phyloP scores from a whole-genome alignment of 2,888 invertebrate species.

The Theretra japonica region DNA sequence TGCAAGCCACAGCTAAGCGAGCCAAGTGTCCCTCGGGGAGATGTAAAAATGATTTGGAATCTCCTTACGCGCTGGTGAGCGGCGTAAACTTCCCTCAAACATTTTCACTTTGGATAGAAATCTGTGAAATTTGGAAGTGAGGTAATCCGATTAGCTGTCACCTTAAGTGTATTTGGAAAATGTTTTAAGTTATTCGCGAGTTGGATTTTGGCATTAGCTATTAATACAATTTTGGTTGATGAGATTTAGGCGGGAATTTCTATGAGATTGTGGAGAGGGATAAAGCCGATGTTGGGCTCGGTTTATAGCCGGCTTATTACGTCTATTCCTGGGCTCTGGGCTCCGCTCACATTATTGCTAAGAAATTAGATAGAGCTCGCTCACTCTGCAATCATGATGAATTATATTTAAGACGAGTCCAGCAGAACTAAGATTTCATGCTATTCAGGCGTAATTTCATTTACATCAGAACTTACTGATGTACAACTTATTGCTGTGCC shows the following conservation, averaged over 20 bases:
- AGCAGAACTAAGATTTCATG: too few relatives aligned
- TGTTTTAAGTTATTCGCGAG: conserved; percentile 59
- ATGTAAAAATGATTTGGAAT: conserved; percentile 12
- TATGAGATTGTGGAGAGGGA: conserved; percentile 53
- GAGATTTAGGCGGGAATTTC: conserved; percentile 10
- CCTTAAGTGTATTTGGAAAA: conserved; percentile 60
- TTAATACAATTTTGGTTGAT: conserved; percentile 22
- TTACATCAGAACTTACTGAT: too few relatives aligned
- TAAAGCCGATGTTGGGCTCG: conserved; percentile 41
- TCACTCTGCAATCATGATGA: background rate
- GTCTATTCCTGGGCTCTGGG: background rate
- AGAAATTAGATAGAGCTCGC: background rate
- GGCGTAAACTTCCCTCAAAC: conserved; percentile 66
- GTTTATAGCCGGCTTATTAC: conserved; percentile 6
- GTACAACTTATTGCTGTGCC: too few relatives aligned
- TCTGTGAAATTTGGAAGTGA: conserved; percentile 65
- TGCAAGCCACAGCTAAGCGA: background rate
- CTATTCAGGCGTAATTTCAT: too few relatives aligned
- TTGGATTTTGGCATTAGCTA: conserved; percentile 51
- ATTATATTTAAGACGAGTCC: too few relatives aligned
- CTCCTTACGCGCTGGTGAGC: conserved; percentile 36
- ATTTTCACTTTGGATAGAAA: conserved; percentile 71
- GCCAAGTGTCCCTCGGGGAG: background rate
- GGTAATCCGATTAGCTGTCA: conserved; percentile 67
- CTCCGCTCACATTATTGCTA: background rate